A percentile compares a stretch with the other conserved stretches of the same genome.
phyloP scores from a whole-genome alignment of 2,797 vertebrate genomes.

The Cuculus canorus region DNA sequence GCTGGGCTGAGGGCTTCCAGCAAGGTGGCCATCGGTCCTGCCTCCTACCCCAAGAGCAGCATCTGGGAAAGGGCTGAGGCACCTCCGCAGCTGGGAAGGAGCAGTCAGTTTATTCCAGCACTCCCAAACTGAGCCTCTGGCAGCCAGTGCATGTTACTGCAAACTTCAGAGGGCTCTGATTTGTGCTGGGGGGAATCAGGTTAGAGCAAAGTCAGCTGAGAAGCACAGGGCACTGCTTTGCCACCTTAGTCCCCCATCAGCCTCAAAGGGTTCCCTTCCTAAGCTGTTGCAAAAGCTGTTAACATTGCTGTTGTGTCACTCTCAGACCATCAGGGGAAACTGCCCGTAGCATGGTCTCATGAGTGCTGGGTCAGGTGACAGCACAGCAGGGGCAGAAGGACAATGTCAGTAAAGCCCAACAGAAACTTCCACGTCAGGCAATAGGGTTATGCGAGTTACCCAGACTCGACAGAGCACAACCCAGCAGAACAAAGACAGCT shows the following conservation, averaged over 20 bases:
- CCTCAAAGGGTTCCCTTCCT: not conserved
- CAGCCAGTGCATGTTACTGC: not conserved
- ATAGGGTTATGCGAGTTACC: not conserved
- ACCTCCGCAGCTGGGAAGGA: not conserved
- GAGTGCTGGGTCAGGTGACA: not conserved
- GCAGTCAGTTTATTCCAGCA: not conserved
- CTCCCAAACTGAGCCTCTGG: not conserved
- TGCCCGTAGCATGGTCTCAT: accelerated
- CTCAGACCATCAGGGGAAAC: not conserved
- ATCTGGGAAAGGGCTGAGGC: not conserved
- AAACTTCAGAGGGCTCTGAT: not conserved
- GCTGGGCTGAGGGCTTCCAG: not conserved
- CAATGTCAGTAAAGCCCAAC: not conserved
- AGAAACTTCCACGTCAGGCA: not conserved
- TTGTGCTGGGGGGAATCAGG: not conserved
- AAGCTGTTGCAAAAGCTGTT: not conserved
- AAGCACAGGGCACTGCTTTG: not conserved
- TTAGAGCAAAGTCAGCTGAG: not conserved
- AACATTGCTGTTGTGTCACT: not conserved
- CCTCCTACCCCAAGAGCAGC: not conserved
- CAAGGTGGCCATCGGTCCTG: not conserved
- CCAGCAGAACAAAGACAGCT: not conserved
- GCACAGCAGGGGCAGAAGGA: not conserved
- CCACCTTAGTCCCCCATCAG: not conserved
- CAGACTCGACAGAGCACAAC: not conserved